Base-by-base conservation (phyloP, 2,888 invertebrate genomes). In the Epiblema foenella region DNA sequence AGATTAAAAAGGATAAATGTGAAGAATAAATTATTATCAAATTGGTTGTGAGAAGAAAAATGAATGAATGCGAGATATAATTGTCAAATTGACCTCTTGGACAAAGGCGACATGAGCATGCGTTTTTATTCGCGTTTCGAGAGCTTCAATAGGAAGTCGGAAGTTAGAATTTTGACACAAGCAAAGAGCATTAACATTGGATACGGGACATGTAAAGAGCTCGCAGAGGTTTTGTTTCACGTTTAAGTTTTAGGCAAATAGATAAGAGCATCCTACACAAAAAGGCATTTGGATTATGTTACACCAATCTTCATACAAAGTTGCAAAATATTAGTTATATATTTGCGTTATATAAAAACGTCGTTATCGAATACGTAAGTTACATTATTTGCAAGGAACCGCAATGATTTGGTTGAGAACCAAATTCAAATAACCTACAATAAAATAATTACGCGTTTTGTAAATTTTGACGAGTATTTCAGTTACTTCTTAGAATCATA, bases 121-220 rank as follows among this genome's bases (percentile, higher is more conserved):
- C 37, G 58, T 69, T 70, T 65, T 70, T 70, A 54, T 59, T 70
- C 58, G 33, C 66, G 52, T 33, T 54, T 51, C 52, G 12, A 17
- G 42, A 46, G n/a, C n/a, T 49, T 52, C 51, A 64, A 52, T 52
- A 52, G 58, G 52, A 65, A 64, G 59, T 10, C 17, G 52, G 59
- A 33, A 42, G 51, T 52, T 52, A 58, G 37, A 59, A 65, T 69
- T 69, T 69, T 69, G 58, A 69, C 52, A 69, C 69, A 59, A 20
- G 57, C 9, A n/a, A 60, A 24, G 58, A 18, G 42, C 42, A 18
- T 59, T 59, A 59, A 42, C 59, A 15, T 59, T 15, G 18, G 18
- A 59, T 8, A 42, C 4, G 59, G 17, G 1, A 17, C 17, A n/a
- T 24, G 46, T 29, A 0, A 60, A 11, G 8, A 46, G 24, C n/a